Percentiles rank a stretch among this genome's conserved stretches.
These are phyloP conservation scores for Deilephila elpenor DNA, from an alignment of 2,888 invertebrate genomes.

Conservation along the genomic window DNA sequence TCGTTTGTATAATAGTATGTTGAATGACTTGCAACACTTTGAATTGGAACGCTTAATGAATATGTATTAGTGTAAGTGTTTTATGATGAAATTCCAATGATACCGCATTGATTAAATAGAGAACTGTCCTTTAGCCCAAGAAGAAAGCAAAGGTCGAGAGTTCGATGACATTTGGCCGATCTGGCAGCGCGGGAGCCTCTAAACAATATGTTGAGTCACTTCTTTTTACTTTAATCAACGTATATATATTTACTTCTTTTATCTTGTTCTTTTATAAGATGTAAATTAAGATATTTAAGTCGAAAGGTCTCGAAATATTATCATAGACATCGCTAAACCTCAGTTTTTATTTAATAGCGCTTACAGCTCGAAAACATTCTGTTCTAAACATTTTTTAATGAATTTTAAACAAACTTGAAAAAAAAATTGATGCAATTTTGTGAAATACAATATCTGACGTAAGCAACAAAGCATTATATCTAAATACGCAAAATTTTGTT, in stretches of 20 bases:
- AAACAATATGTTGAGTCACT: constrained; percentile 77
- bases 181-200: constrained; percentile 63
- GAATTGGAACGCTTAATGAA: not conserved
- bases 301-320: constrained; percentile 24
- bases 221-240: constrained; percentile 43
- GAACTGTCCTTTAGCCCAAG: constrained; percentile 72
- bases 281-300: constrained; percentile 7
- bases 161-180: constrained; percentile 54
- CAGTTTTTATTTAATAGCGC: too few relatives aligned
- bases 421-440: too few relatives aligned
- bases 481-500: too few relatives aligned
- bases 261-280: not conserved
- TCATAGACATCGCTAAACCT: not conserved
- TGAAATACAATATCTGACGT: too few relatives aligned
- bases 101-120: constrained; percentile 36
- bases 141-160: constrained; percentile 74
- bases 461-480: too few relatives aligned
- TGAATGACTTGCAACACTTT: not conserved
- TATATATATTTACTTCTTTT: constrained; percentile 13
- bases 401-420: too few relatives aligned
- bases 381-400: too few relatives aligned
- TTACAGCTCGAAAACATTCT: too few relatives aligned
- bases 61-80: constrained; percentile 11
- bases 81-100: constrained; percentile 33
- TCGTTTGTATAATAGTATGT: constrained; percentile 3